A percentile compares a stretch with the other conserved stretches of the same genome.
Conservation (phyloP, 1,140 invertebrate genomes). For the Papilio xuthus region DNA sequence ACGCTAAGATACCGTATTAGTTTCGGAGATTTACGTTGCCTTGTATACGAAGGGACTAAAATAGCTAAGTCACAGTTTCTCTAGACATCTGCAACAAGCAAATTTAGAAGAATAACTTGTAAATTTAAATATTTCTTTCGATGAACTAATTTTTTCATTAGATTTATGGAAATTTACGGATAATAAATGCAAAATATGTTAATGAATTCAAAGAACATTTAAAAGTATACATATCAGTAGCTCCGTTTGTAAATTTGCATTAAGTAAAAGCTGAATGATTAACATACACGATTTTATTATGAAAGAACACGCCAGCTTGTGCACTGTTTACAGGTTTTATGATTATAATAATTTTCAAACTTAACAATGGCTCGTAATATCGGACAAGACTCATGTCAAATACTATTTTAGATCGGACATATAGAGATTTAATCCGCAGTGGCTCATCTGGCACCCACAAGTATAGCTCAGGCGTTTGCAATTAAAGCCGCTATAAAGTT, state of each 20-base stretch:
- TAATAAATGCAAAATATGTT: neutral
- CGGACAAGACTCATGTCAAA: neutral
- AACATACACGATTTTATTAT: neutral
- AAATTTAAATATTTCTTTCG: neutral
- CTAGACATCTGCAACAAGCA: too few species aligned
- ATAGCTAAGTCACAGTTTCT: too few species aligned
- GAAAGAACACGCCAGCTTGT: neutral
- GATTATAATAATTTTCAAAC: neutral
- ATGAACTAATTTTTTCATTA: neutral
- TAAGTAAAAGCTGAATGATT: conserved; percentile 12
- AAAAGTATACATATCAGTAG: conserved; percentile 5
- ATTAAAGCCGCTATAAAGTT: neutral
- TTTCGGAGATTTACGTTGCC: too few species aligned
- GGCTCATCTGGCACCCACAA: too few species aligned
- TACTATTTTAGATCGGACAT: neutral
- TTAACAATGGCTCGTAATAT: neutral
- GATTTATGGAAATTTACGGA: neutral
- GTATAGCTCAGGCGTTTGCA: neutral
- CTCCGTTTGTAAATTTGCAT: conserved; percentile 6
- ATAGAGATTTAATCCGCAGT: neutral
- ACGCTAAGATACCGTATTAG: too few species aligned
- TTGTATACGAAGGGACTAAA: too few species aligned
- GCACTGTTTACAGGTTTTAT: neutral
- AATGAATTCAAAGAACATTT: conserved; percentile 18
- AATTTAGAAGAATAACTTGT: too few species aligned